Conservation (phyloP, 2,888 invertebrate genomes). For the Dasysyrphus albostriatus region DNA sequence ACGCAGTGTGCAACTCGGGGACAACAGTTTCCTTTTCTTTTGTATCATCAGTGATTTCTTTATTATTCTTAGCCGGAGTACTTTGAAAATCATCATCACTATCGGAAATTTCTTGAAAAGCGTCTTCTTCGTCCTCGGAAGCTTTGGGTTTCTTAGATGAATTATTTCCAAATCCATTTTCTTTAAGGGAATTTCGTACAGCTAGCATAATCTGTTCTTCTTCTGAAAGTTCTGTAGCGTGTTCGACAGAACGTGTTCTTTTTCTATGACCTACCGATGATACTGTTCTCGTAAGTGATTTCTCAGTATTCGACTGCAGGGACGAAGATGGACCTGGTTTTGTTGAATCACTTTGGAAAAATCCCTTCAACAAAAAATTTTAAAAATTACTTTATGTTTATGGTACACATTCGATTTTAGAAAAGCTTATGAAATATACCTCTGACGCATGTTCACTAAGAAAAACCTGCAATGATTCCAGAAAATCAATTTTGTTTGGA, state of each 20-base stretch:
- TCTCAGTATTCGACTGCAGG: constrained; percentile 30
- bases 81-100: constrained; percentile 69
- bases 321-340: constrained; percentile 43
- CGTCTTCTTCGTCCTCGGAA: constrained; percentile 24
- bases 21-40: constrained; percentile 1
- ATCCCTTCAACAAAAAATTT: constrained; percentile 27
- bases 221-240: constrained; percentile 80
- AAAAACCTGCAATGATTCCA: constrained; percentile 71
- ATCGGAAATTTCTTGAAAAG: constrained; percentile 68
- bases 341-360: constrained; percentile 52
- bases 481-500: constrained; percentile 79
- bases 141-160: constrained; percentile 46
- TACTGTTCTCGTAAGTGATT: constrained; percentile 29
- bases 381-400: neutral
- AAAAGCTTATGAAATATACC: constrained; percentile 24
- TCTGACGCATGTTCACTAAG: constrained; percentile 57
- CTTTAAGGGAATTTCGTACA: constrained; percentile 83
- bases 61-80: constrained; percentile 32
- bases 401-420: neutral
- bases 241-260: constrained; percentile 43
- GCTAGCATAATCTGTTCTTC: constrained; percentile 83
- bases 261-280: constrained; percentile 35
- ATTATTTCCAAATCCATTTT: constrained; percentile 78
- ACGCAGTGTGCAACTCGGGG: constrained; percentile 45
- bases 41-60: constrained; percentile 2